Percentiles rank a stretch among this genome's conserved stretches.
These are phyloP conservation scores for Odontophorus gujanensis DNA, from an alignment of 2,113 vertebrate species.

Conservation along the genomic window DNA sequence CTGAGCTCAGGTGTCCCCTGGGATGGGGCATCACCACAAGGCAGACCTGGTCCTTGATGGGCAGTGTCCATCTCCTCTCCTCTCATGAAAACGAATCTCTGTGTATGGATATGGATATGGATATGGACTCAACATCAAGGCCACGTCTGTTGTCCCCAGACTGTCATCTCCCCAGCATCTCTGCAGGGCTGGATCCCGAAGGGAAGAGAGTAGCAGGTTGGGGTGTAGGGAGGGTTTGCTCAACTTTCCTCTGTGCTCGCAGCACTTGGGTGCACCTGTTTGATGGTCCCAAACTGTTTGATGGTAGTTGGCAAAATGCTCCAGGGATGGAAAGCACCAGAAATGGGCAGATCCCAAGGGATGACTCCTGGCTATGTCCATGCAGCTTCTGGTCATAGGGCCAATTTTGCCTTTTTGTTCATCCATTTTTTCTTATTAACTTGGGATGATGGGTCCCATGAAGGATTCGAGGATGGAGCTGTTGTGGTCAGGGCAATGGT, in stretches of 20 bases:
- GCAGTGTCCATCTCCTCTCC: not conserved
- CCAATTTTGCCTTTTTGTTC: not conserved
- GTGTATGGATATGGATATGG: not conserved
- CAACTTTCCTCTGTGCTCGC: not conserved
- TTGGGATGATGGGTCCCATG: not conserved
- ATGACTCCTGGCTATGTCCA: not conserved
- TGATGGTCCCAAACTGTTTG: not conserved
- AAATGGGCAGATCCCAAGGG: not conserved
- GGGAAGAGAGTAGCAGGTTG: not conserved
- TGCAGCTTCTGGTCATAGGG: not conserved
- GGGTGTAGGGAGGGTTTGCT: not conserved
- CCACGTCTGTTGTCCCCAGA: not conserved
- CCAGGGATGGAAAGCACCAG: not conserved
- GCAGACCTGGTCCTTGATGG: not conserved
- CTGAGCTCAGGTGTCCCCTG: no score
- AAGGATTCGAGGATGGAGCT: not conserved
- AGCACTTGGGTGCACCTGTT: fast-evolving
- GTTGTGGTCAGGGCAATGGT: not conserved
- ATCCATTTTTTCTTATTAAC: not conserved
- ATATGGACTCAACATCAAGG: not conserved
- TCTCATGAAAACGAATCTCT: not conserved
- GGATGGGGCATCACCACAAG: no score
- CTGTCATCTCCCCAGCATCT: not conserved
- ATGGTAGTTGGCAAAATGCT: not conserved
- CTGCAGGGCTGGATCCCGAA: fast-evolving